Conservation (phyloP, 1,140 invertebrate species). For the Sycophila sp. region DNA sequence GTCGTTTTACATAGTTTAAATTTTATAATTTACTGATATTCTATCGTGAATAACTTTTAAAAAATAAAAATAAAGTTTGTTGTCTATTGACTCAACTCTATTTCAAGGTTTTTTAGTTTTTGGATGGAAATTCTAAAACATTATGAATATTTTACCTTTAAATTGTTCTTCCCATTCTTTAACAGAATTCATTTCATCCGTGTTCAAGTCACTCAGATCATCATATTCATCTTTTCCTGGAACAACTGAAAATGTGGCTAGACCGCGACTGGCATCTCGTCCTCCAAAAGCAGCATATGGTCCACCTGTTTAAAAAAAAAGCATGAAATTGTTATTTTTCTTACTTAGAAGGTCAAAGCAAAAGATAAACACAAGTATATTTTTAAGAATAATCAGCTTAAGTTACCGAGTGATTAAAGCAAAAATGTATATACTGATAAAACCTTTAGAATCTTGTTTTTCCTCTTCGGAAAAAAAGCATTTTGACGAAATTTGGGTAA, state of each 20-base stretch:
- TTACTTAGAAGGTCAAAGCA: background rate
- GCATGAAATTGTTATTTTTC: background rate
- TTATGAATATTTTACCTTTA: constrained; percentile 80
- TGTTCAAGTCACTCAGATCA: constrained; percentile 92
- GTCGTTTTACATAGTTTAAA: background rate
- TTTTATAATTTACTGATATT: background rate
- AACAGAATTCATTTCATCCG: constrained; percentile 87
- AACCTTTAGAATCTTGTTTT: too few relatives aligned
- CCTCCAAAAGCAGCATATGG: constrained; percentile 95
- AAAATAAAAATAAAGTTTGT: background rate
- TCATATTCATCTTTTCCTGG: constrained; percentile 89
- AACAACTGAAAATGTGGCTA: constrained; percentile 93
- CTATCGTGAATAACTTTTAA: background rate
- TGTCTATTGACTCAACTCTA: too few relatives aligned
- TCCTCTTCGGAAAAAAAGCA: too few relatives aligned
- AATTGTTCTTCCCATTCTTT: constrained; percentile 98
- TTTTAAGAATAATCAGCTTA: too few relatives aligned
- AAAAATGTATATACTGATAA: too few relatives aligned
- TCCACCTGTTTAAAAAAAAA: constrained; percentile 72
- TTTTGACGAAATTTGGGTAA: too few relatives aligned
- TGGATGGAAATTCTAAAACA: background rate
- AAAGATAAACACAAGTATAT: too few relatives aligned
- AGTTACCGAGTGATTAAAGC: too few relatives aligned
- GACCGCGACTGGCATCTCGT: constrained; percentile 92
- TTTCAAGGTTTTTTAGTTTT: background rate